Base-by-base conservation (phyloP, 92 coral and sea anemone genomes). In the Paramuricea clavata region DNA sequence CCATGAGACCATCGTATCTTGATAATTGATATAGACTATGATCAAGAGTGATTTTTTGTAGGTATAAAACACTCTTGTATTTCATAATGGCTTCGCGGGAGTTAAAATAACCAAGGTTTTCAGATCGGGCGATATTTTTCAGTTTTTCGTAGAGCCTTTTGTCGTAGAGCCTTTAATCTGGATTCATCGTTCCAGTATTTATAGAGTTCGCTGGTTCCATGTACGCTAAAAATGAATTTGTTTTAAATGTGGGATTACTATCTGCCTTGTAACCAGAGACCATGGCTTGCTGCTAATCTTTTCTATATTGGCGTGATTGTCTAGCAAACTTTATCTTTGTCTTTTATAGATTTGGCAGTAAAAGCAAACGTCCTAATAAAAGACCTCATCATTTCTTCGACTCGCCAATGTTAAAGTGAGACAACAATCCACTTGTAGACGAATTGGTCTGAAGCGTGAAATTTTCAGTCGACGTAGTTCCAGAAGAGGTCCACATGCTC, bases 331-430 rank as follows among this genome's bases (percentile, higher is more conserved):
- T 49, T 27, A 19, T 10, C 33, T 70, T 25, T 16, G 21, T 69
- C 60, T 65, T 56, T n/a, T 49, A 27, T 87, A 97, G 99, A 81
- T 97, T 97, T 83, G 99, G 97, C 78, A 97, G 99, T 90, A 97
- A 97, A 89, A 94, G 97, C 85, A 97, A 97, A 71, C 93, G 90
- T 62, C 97, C 98, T 0, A 93, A 47, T 86, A 94, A 92, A 87
- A 90, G 99, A 88, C 99, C 99, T 10, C 91, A 94, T 6, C 99
- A 97, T 74, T 97, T 97, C 89, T 97, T 97, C 87, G 91, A 95
- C 31, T 97, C 99, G 49, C 99, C 99, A 49, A 97, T 93, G 98
- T 61, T 94, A 60, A 97, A 96, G 83, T 96, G 67, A 42, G 23
- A 54, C 67, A 49, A 30, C 36, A 30, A 67, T 15, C 21, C 3